phyloP scores from a whole-genome alignment of 1,140 invertebrate genomes.

The Dysdera silvatica region DNA sequence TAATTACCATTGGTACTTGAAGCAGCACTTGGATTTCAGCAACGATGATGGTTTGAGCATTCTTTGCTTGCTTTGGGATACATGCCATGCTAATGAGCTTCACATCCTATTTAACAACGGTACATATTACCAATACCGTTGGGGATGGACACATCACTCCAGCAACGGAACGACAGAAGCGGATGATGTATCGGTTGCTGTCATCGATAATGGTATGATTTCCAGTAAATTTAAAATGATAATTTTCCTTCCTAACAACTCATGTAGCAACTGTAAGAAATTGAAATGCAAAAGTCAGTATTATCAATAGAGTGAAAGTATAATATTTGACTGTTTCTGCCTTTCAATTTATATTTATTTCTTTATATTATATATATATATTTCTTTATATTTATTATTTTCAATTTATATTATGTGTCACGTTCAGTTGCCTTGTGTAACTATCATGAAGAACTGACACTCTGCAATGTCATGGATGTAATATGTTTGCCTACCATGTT shows the following conservation, averaged over 20 bases:
- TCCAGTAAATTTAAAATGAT: neutral
- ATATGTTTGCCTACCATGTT: too few species aligned
- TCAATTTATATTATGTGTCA: too few species aligned
- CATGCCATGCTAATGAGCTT: slow-evolving; percentile 51
- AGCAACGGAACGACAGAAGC: slow-evolving; percentile 47
- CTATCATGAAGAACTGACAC: too few species aligned
- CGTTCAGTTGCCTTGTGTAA: too few species aligned
- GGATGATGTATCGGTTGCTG: slow-evolving; percentile 57
- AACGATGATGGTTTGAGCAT: slow-evolving; percentile 32
- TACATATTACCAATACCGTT: slow-evolving; percentile 53
- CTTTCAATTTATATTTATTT: too few species aligned
- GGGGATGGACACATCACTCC: slow-evolving; percentile 54
- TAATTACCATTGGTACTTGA: slow-evolving; percentile 88
- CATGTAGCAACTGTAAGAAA: too few species aligned
- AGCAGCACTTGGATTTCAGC: slow-evolving; percentile 58
- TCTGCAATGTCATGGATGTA: too few species aligned
- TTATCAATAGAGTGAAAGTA: too few species aligned
- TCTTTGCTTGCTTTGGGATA: slow-evolving; percentile 54
- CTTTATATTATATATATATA: too few species aligned
- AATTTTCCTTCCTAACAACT: neutral
- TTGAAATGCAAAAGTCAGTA: too few species aligned
- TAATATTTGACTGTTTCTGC: too few species aligned
- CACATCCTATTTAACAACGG: slow-evolving; percentile 52
- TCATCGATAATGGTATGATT: slow-evolving; percentile 62
- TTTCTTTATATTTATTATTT: too few species aligned